Base-by-base conservation (phyloP, 2,113 vertebrate genomes). In the Bostrychus sinensis region DNA sequence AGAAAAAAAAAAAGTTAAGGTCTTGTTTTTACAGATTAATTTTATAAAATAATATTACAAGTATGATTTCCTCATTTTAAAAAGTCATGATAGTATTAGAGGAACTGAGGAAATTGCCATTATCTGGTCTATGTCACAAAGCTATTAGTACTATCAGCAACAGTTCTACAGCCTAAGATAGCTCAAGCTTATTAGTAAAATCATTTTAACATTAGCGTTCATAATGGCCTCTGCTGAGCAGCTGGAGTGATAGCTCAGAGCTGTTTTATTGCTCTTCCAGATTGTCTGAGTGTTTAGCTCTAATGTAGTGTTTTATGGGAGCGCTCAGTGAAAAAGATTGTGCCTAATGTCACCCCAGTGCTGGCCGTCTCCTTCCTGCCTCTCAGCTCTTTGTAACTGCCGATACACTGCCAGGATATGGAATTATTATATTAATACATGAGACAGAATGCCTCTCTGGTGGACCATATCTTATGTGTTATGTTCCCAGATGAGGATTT, bases 271-370 rank as follows among this genome's bases (percentile, higher is more conserved):
- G 80, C 73, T 56, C 56, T 88, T 82, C 88, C 88, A 92, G 90
- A 88, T 89, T 89, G 78, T 81, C 78, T 81, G 54, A 75, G 68
- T 72, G 82, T 87, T 89, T 77, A 81, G 86, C 82, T 91, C 80
- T 85, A 90, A 90, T 86, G 83, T 71, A 74, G 68, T 16, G 46
- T 84, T 91, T 91, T 91, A 91, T 85, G 62, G 72, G 70, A 80
- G 83, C 53, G 74, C 83, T 82, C 81, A 82, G 56, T 16, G 76
- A 80, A 81, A 68, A 58, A 71, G 39, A 81, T 70, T 42, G 61
- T 89, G 73, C 72, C 54, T 86, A 72, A 79, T 50, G 17, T 41
- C 80, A 82, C 85, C 72, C 81, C 54, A 86, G 80, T 64, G 62
- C 76, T 13, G 19, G 53, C 56, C 65, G 50, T 37, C 51, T 62